Base-by-base conservation (phyloP, 2,888 invertebrate species). In the Cantharis nigra region DNA sequence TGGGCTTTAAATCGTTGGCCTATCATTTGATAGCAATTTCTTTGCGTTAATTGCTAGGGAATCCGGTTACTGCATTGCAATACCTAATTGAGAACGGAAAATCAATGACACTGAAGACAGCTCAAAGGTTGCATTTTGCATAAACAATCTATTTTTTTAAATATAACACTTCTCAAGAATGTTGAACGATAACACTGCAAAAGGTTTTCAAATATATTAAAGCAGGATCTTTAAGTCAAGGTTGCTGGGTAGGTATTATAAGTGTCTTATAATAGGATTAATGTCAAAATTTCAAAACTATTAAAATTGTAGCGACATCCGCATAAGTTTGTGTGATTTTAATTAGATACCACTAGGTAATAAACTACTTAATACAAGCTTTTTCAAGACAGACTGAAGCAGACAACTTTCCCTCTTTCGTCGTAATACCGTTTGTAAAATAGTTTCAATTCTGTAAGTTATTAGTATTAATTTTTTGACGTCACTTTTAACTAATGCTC, bases 401-500 rank as follows among this genome's bases (percentile, higher is more conserved):
- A 49, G 49, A 49, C 49, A 49, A 49, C 49, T 49, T 49, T 49
- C 49, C n/a, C 49, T 49, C 49, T 49, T 49, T n/a, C 49, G n/a
- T 49, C 49, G 49, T 49, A 49, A 49, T n/a, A 49, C n/a, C n/a
- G 49, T 49, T 49, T n/a, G 49, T 49, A 49, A 49, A 49, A 49
- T 49, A 49, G n/a, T 2, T 49, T 49, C n/a, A n/a, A 49, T 49
- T 49, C 49, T 49, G n/a, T 49, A 49, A 49, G 7, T 49, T 49
- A n/a, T 49, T 49, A n/a, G n/a, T 49, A 49, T 49, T 49, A 49
- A 49, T 49, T 49, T 49, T 49, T 49, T 77, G 76, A 72, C 72
- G 76, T 76, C 72, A 76, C 72, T n/a, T 49, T 49, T 49, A 33
- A 62, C 28, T 71, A 72, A 70, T 72, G 69, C 72, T 69, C 72